A percentile compares a stretch with the other conserved stretches of the same genome.
phyloP scores from a whole-genome alignment of 2,113 vertebrate genomes.

The Cisticola juncidis region DNA sequence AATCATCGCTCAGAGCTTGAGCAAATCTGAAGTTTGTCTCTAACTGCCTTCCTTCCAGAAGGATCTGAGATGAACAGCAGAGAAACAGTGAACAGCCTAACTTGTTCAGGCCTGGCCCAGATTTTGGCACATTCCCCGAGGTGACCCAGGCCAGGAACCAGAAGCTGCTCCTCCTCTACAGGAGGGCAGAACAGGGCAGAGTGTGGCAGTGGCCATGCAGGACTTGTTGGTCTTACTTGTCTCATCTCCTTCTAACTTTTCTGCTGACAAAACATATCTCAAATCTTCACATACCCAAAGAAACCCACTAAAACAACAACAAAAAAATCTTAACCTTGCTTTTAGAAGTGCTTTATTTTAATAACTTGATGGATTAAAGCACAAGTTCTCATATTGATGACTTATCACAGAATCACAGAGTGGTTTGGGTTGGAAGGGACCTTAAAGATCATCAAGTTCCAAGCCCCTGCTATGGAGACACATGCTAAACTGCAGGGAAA shows the following conservation, averaged over 20 bases:
- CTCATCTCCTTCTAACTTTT: background rate
- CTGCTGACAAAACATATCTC: background rate
- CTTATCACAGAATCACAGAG: background rate
- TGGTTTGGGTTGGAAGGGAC: background rate
- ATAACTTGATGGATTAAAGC: background rate
- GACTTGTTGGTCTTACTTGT: rapidly evolving
- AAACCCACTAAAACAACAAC: background rate
- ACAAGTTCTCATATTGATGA: background rate
- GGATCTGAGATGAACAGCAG: background rate
- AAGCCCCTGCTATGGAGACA: background rate
- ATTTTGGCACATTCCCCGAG: background rate
- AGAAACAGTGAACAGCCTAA: background rate
- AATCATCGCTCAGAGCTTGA: rapidly evolving
- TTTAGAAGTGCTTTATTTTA: background rate
- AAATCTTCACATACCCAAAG: background rate
- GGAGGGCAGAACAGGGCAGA: background rate
- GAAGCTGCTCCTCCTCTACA: background rate
- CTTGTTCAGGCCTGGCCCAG: background rate
- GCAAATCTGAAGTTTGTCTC: background rate
- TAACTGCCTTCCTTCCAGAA: background rate
- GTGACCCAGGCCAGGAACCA: background rate
- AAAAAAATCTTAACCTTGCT: background rate
- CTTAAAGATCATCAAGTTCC: background rate
- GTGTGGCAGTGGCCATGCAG: background rate
- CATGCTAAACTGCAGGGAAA: background rate